A percentile compares a stretch with the other conserved stretches of the same genome.
phyloP scores from a whole-genome alignment of 2,113 vertebrate species.

The Urocitellus parryii region DNA sequence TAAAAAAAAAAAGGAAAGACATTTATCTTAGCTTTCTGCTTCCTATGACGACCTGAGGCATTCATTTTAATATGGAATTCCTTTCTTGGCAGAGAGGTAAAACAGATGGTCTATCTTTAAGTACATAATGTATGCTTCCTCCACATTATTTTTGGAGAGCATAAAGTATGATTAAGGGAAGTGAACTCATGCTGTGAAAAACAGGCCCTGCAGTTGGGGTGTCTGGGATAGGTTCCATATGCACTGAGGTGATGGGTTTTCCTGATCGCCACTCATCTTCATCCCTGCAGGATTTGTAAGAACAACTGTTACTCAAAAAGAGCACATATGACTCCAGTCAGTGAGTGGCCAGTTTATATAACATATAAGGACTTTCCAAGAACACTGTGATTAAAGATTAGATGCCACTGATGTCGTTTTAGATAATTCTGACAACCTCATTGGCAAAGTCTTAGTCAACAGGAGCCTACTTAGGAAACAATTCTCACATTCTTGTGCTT shows the following conservation, averaged over 20 bases:
- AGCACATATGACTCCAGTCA: conserved; percentile 28
- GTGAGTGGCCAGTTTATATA: background rate
- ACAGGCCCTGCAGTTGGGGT: conserved; percentile 45
- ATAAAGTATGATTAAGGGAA: conserved; percentile 76
- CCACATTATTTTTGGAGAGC: conserved; percentile 67
- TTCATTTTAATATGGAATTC: conserved; percentile 75
- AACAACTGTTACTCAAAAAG: conserved; percentile 39
- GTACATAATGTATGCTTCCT: conserved; percentile 67
- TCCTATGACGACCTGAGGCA: conserved; percentile 69
- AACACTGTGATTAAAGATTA: conserved; percentile 23
- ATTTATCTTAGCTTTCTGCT: conserved; percentile 64
- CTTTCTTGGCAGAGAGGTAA: conserved; percentile 70
- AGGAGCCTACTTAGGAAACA: background rate
- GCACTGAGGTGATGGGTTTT: conserved; percentile 55
- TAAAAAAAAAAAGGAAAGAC: background rate
- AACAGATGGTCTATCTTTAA: conserved; percentile 70
- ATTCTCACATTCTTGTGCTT: background rate
- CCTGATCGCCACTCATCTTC: conserved; percentile 60
- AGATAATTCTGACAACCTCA: conserved; percentile 17
- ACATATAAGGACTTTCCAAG: background rate
- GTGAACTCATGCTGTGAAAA: conserved; percentile 76
- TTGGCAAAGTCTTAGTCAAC: background rate
- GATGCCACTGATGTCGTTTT: background rate
- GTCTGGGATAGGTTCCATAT: conserved; percentile 66
- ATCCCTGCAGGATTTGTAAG: background rate